Percentiles rank a stretch among this genome's conserved stretches.
These are phyloP conservation scores for Parus major DNA, from an alignment of 2,113 vertebrate genomes.

Conservation along the genomic window DNA sequence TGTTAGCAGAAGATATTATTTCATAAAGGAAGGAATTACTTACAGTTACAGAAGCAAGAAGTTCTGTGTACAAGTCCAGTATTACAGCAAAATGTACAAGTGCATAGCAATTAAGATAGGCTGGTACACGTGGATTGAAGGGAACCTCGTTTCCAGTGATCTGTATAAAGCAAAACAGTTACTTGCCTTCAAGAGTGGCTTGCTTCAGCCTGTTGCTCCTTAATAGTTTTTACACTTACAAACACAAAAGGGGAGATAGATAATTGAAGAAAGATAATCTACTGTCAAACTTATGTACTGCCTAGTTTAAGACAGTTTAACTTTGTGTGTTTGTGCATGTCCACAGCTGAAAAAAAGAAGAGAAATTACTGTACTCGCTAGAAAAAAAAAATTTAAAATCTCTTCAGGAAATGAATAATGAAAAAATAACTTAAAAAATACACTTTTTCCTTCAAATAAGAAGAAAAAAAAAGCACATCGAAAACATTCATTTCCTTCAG, in stretches of 20 bases:
- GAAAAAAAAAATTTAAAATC: background rate
- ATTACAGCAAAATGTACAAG: slow-evolving; percentile 81
- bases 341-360: background rate
- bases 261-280: background rate
- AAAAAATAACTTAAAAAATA: background rate
- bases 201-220: background rate
- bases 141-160: slow-evolving; percentile 84
- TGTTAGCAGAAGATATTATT: background rate
- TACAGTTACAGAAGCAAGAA: slow-evolving; percentile 80
- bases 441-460: background rate
- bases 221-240: background rate
- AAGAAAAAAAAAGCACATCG: background rate
- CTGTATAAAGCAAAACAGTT: slow-evolving; percentile 65
- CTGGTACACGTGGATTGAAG: slow-evolving; percentile 71
- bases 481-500: slow-evolving; percentile 31
- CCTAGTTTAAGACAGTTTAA: background rate
- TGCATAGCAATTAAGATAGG: slow-evolving; percentile 74
- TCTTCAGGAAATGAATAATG: slow-evolving; percentile 33
- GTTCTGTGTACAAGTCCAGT: slow-evolving; percentile 77
- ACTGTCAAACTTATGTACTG: background rate
- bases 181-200: background rate
- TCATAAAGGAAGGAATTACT: slow-evolving; percentile 53
- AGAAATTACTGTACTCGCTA: background rate
- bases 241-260: background rate
- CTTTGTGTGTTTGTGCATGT: background rate